A percentile compares a stretch with the other conserved stretches of the same genome.
Conservation (phyloP, 2,888 invertebrate species). For the Drosophila nigritarsus region DNA sequence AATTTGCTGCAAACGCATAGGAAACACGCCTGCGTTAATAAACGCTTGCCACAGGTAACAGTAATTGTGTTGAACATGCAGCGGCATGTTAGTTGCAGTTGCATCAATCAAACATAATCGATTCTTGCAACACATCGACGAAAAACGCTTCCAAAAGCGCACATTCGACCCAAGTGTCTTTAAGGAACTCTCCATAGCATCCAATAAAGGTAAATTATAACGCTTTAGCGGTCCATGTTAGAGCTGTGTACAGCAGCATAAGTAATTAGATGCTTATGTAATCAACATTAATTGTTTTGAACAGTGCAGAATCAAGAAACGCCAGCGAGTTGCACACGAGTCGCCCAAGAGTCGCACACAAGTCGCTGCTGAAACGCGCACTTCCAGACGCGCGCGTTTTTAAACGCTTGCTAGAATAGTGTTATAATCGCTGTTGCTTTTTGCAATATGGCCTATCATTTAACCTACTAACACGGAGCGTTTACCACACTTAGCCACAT, state of each 20-base stretch:
- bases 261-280: neutral
- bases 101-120: neutral
- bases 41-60: neutral
- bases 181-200: conserved; percentile 17
- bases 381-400: conserved; percentile 38
- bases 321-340: neutral
- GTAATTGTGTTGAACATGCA: neutral
- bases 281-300: neutral
- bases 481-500: conserved; percentile 41
- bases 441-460: conserved; percentile 53
- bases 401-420: conserved; percentile 17
- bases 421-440: conserved; percentile 38
- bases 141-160: conserved; percentile 9
- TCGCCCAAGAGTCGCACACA: neutral
- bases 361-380: neutral
- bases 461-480: conserved; percentile 68
- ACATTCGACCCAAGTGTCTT: neutral
- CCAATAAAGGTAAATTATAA: conserved; percentile 7
- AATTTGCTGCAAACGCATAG: conserved; percentile 42
- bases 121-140: neutral
- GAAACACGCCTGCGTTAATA: conserved; percentile 11
- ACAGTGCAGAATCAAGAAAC: neutral
- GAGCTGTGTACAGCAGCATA: neutral
- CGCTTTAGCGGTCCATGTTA: neutral
- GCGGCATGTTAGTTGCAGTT: neutral